phyloP scores from a whole-genome alignment of 2,113 vertebrate species.

The Mesoclemmys tuberculata region DNA sequence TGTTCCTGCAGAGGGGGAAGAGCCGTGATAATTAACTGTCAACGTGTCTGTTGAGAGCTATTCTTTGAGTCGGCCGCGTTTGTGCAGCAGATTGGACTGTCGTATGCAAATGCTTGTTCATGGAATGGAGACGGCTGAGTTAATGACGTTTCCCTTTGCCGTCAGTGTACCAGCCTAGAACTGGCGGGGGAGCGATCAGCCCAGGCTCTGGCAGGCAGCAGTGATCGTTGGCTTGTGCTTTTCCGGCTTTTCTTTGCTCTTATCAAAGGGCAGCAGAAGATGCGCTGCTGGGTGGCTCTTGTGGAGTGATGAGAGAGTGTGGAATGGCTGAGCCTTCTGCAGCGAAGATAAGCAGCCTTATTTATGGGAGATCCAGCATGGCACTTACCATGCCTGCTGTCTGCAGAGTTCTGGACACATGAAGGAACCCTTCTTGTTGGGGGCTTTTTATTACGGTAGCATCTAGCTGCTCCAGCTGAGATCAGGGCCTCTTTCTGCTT shows the following conservation, averaged over 20 bases:
- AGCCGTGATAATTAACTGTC: accelerated
- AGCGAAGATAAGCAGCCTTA: neutral
- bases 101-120: neutral
- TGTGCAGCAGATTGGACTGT: accelerated
- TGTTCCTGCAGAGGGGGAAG: accelerated
- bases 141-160: neutral
- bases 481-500: neutral
- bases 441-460: neutral
- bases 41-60: accelerated
- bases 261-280: neutral
- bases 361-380: accelerated
- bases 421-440: accelerated
- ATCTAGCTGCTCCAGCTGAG: neutral
- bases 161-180: accelerated
- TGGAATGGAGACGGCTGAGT: accelerated
- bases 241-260: accelerated
- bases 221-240: accelerated
- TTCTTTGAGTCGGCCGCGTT: accelerated
- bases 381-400: neutral
- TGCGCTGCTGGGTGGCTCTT: neutral
- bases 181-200: accelerated
- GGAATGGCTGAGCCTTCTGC: neutral
- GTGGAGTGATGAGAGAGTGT: neutral
- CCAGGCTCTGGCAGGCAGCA: accelerated
- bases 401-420: accelerated